Percentiles rank a stretch among this genome's conserved stretches.
These are phyloP conservation scores for Cheilosia scutellata DNA, from an alignment of 2,888 invertebrate genomes.

Conservation along the genomic window DNA sequence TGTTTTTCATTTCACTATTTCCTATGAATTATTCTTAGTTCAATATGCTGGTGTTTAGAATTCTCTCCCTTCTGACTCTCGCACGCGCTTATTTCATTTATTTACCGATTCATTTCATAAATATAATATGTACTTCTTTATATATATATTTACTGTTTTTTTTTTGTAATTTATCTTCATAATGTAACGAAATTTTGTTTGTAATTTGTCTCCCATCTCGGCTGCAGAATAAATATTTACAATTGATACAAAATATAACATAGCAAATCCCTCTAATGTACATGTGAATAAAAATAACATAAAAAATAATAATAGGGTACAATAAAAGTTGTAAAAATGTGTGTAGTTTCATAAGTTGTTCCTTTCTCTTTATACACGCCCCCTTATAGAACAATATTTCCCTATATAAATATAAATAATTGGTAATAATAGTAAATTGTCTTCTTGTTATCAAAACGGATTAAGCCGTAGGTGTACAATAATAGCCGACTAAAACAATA, in stretches of 20 bases:
- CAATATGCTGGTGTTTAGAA: constrained; percentile 45
- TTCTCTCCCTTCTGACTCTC: constrained; percentile 11
- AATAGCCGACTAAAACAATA: constrained; percentile 65
- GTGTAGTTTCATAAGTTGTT: constrained; percentile 31
- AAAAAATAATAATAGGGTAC: constrained; percentile 36
- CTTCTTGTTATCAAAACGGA: constrained; percentile 27
- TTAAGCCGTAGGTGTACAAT: constrained; percentile 25
- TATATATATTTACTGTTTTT: constrained; percentile 35
- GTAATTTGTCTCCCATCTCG: background rate
- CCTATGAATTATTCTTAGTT: constrained; percentile 53
- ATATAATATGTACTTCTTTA: constrained; percentile 37
- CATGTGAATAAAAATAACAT: constrained; percentile 45
- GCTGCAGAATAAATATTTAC: constrained; percentile 69
- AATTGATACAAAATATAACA: constrained; percentile 57
- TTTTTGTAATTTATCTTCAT: constrained; percentile 28
- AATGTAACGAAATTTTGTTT: constrained; percentile 35
- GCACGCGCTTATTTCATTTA: background rate
- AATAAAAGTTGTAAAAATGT: constrained; percentile 40
- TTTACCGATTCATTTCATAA: constrained; percentile 47
- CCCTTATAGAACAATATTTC: constrained; percentile 34
- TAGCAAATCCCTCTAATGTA: constrained; percentile 52
- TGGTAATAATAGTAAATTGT: constrained; percentile 50
- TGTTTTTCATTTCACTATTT: constrained; percentile 34
- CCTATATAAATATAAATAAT: constrained; percentile 64
- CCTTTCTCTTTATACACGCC: constrained; percentile 56